These are phyloP conservation scores for Drosophila guanche DNA, from an alignment of 1,140 invertebrate genomes.

Conservation along the genomic window DNA sequence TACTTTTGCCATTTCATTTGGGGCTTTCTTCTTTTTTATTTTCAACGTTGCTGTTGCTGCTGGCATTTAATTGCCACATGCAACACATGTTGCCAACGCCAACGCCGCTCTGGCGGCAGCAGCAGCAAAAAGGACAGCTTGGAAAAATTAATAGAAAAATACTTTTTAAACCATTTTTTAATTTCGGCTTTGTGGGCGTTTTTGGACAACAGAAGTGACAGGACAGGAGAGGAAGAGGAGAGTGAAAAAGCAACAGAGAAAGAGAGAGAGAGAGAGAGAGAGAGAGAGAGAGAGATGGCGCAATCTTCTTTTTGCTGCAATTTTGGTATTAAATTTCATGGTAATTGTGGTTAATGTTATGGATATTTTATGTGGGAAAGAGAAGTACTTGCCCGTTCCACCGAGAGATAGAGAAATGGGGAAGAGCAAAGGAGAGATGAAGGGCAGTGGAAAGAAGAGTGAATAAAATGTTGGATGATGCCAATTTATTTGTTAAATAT, in stretches of 20 bases:
- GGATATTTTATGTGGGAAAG: slow-evolving; percentile 76
- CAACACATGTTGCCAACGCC: slow-evolving; percentile 43
- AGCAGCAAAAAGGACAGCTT: slow-evolving; percentile 50
- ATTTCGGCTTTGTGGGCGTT: slow-evolving; percentile 66
- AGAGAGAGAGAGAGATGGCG: too few species aligned
- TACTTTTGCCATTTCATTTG: slow-evolving; percentile 34
- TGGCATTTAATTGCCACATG: slow-evolving; percentile 71
- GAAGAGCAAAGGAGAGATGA: not conserved
- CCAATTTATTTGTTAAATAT: slow-evolving; percentile 14
- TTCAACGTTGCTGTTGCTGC: slow-evolving; percentile 15
- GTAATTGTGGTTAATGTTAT: slow-evolving; percentile 77
- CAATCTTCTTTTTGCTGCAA: too few species aligned
- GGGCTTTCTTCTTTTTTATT: slow-evolving; percentile 45
- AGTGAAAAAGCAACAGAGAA: slow-evolving; percentile 28
- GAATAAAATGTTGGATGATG: slow-evolving; percentile 28
- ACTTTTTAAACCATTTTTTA: slow-evolving; percentile 71
- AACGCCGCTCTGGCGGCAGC: slow-evolving; percentile 29
- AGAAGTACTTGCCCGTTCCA: slow-evolving; percentile 1
- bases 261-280: not conserved
- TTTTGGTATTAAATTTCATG: slow-evolving; percentile 58
- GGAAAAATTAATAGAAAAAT: slow-evolving; percentile 73
- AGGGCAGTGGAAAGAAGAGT: slow-evolving; percentile 3
- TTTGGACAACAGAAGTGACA: slow-evolving; percentile 21
- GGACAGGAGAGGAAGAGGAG: slow-evolving; percentile 16
- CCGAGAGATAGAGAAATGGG: slow-evolving; percentile 1